phyloP scores from a whole-genome alignment of 2,888 invertebrate species.

The Ormyrus rosae region DNA sequence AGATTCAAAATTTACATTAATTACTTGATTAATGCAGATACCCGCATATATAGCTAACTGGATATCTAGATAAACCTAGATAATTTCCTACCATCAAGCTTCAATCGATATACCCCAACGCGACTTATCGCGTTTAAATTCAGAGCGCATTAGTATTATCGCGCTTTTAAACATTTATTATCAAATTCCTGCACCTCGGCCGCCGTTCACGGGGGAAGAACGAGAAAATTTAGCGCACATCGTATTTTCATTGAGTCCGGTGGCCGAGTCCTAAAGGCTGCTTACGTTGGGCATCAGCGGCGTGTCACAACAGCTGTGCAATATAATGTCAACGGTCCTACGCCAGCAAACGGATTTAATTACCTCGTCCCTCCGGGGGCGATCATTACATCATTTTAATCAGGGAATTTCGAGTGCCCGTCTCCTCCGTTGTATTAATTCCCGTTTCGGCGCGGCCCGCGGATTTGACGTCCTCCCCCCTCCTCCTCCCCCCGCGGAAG shows the following conservation, averaged over 20 bases:
- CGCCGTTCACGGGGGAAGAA: not conserved
- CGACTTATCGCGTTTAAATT: not conserved
- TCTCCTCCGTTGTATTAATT: conserved; percentile 24
- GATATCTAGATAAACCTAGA: conserved; percentile 24
- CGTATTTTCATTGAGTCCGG: not conserved
- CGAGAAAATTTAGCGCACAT: not conserved
- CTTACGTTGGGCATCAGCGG: no score
- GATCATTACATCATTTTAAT: conserved; percentile 30
- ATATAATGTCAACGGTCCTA: not conserved
- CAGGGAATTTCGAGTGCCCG: conserved; percentile 19
- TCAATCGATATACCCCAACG: conserved; percentile 12
- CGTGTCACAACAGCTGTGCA: no score
- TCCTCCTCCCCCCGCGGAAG: not conserved
- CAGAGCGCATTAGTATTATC: no score
- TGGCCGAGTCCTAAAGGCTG: no score
- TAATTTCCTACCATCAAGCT: conserved; percentile 15
- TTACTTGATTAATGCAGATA: conserved; percentile 32
- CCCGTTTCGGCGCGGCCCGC: not conserved
- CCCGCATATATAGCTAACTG: not conserved
- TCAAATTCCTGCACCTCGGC: no score
- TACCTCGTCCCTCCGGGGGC: not conserved
- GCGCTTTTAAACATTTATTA: no score
- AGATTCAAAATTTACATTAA: conserved; percentile 3
- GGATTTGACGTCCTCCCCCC: conserved; percentile 34
- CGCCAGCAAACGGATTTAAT: conserved; percentile 24